Percentiles rank a stretch among this genome's conserved stretches.
Conservation (phyloP, 2,113 vertebrate genomes). For the Ochotona princeps region DNA sequence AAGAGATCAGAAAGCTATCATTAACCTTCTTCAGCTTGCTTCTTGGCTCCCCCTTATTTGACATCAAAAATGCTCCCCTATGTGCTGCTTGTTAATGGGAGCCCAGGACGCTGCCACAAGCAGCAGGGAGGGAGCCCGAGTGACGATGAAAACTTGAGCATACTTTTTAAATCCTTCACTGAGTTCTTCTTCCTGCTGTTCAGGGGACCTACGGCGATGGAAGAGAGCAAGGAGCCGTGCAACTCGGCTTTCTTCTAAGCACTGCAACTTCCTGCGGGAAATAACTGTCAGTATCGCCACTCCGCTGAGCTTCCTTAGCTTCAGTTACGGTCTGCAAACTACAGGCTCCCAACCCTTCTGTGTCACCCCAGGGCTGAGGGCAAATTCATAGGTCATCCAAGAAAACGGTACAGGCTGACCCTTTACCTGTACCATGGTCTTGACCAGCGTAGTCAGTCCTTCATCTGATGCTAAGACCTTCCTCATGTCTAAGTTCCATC, state of each 20-base stretch:
- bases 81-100: background rate
- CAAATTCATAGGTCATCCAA: background rate
- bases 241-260: background rate
- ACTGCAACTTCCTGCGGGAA: background rate
- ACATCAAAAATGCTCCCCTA: background rate
- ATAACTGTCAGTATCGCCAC: background rate
- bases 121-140: background rate
- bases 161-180: background rate
- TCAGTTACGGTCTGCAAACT: background rate
- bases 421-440: constrained; percentile 61
- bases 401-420: too few relatives aligned
- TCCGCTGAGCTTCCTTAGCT: background rate
- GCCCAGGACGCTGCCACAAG: background rate
- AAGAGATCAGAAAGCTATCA: constrained; percentile 14
- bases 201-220: too few relatives aligned
- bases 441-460: constrained; percentile 64
- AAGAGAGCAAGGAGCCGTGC: background rate
- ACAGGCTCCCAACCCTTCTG: background rate
- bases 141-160: background rate
- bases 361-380: background rate
- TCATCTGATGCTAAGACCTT: constrained; percentile 55
- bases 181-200: background rate
- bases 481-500: constrained; percentile 52
- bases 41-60: background rate
- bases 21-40: background rate